Base-by-base conservation (phyloP, 1,140 invertebrate genomes). In the Drosophila pachea region DNA sequence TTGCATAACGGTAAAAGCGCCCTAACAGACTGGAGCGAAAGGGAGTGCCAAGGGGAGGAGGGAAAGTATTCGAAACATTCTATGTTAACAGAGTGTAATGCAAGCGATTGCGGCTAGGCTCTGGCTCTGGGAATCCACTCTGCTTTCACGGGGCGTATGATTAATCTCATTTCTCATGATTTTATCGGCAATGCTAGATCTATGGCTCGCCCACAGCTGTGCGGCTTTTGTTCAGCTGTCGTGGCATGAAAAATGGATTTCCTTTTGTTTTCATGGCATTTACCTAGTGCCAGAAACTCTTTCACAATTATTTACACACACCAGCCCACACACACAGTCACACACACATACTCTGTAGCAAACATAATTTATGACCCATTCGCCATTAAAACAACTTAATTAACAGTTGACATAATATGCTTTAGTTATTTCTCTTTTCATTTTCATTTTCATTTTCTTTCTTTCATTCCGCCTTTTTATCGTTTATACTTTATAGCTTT, bases 401-500 rank as follows among this genome's bases (percentile, higher is more conserved):
- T 86, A 86, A 86, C 81, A 86, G 76, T 86, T 86, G 81, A 84
- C 81, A 86, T 86, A 86, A 82, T 86, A 79, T 81, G 62, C 68
- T 82, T 78, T 83, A 75, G 61, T 65, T 70, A 62, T 63, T 65
- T 73, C 53, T 55, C 63, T 68, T 65, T 77, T 53, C 73, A 49
- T 79, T 73, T 38, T 73, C 22, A 1, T 75, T 75, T 78, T 73
- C 61, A 3, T 63, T 73, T 55, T 53, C 61, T 71, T 67, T 76
- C 50, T 73, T 32, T 73, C 22, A 22, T 72, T 76, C 73, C 68
- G 49, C 12, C 14, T n/a, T 7, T 7, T 43, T 22, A 22, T 43
- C 40, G 12, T 4, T 43, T 14, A 43, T 43, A n/a, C 14, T 43
- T 14, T 43, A 43, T 43, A 59, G 52, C 60, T 38, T 74, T 66